Percentiles rank a stretch among this genome's conserved stretches.
Conservation (phyloP, 2,797 vertebrate genomes). For the Scleropages formosus region DNA sequence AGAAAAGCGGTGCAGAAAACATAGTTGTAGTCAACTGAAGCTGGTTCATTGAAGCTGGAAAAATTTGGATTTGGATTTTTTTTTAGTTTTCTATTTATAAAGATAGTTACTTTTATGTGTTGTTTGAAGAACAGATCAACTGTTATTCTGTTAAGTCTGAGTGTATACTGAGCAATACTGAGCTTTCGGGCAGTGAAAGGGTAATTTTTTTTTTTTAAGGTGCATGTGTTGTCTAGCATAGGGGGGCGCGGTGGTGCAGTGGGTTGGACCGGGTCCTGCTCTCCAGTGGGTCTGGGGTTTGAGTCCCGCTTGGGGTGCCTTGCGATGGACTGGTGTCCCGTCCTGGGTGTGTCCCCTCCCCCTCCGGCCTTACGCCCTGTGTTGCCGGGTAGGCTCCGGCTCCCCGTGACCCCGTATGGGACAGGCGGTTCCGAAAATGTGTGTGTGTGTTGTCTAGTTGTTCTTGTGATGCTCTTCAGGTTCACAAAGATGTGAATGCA, state of each 20-base stretch:
- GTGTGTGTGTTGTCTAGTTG: constrained; percentile 7
- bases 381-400: too few relatives aligned
- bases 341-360: too few relatives aligned
- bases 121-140: background rate
- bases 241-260: too few relatives aligned
- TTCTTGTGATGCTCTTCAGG: background rate
- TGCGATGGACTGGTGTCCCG: too few relatives aligned
- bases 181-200: background rate
- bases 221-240: background rate
- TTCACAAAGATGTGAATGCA: too few relatives aligned
- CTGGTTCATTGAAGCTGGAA: too few relatives aligned
- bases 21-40: background rate
- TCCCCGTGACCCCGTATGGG: too few relatives aligned
- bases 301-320: too few relatives aligned
- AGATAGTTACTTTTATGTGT: background rate
- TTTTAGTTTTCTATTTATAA: background rate
- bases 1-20: background rate
- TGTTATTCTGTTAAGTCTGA: background rate
- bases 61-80: background rate
- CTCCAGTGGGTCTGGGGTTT: too few relatives aligned
- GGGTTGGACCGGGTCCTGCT: too few relatives aligned
- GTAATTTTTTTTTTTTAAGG: background rate
- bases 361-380: too few relatives aligned
- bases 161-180: background rate
- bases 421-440: too few relatives aligned